These are phyloP conservation scores for Anolis sagrei DNA, from an alignment of 2,113 vertebrate genomes.

Conservation along the genomic window DNA sequence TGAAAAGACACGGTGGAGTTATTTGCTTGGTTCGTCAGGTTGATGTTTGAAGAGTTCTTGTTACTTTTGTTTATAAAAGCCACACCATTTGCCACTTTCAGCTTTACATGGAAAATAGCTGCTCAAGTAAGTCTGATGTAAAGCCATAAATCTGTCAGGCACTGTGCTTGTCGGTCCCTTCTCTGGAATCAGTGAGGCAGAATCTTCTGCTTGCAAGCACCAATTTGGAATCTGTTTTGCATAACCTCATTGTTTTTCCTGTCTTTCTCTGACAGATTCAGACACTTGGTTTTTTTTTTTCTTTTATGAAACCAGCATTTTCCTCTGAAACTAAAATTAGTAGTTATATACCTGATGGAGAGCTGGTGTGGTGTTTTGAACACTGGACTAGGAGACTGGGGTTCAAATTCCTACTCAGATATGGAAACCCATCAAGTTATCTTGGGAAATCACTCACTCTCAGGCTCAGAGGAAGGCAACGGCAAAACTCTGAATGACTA, in stretches of 20 bases:
- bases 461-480: too few relatives aligned
- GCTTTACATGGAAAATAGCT: background rate
- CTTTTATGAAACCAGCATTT: background rate
- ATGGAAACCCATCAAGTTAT: too few relatives aligned
- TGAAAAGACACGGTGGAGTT: background rate
- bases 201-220: slow-evolving; percentile 1
- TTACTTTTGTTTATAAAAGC: background rate
- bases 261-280: slow-evolving; percentile 2
- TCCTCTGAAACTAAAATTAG: background rate
- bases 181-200: background rate
- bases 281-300: background rate
- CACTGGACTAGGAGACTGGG: too few relatives aligned
- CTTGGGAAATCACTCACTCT: too few relatives aligned
- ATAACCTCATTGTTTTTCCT: slow-evolving; percentile 18
- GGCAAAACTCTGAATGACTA: too few relatives aligned
- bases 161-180: background rate
- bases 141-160: slow-evolving; percentile 22
- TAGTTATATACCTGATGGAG: background rate
- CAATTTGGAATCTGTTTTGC: slow-evolving; percentile 23
- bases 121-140: background rate
- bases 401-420: too few relatives aligned
- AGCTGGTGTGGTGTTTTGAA: background rate
- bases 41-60: background rate
- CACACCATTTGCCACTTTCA: background rate
- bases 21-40: background rate